Evolutionary conservation across 2,113 vertebrate genomes (phyloP).

Genomic region (Aspidoscelis tigris): DNA sequence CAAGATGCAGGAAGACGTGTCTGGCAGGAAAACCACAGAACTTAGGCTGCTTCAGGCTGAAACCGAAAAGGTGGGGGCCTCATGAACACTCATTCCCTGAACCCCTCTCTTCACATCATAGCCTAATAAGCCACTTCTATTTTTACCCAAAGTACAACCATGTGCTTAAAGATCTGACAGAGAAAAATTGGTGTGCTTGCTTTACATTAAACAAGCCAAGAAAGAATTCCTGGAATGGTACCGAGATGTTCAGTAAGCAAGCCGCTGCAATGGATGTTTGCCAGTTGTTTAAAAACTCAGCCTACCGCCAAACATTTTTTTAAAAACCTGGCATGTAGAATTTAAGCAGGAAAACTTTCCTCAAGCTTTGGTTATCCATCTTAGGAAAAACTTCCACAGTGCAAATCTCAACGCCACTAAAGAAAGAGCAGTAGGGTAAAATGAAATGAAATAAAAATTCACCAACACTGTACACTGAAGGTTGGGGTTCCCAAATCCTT

Average conservation of each 20-base stretch:
- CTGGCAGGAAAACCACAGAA: constrained; percentile 35
- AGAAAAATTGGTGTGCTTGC: constrained; percentile 1
- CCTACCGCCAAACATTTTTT: not conserved
- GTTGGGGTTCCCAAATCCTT: not conserved
- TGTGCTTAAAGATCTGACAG: constrained; percentile 2
- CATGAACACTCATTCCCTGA: not conserved
- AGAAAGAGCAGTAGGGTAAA: not conserved
- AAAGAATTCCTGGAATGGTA: constrained; percentile 21
- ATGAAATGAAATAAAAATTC: not conserved
- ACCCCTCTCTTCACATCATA: not conserved
- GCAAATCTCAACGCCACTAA: not conserved
- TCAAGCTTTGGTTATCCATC: not conserved
- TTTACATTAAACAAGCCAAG: constrained; percentile 21
- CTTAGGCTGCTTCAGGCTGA: not conserved
- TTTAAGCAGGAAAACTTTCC: not conserved
- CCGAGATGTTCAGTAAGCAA: constrained; percentile 15
- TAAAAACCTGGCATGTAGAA: not conserved
- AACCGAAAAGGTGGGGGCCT: not conserved
- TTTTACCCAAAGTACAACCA: constrained; percentile 16
- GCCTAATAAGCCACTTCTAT: constrained; percentile 30
- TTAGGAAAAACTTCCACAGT: not conserved
- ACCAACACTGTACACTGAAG: not conserved
- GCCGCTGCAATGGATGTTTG: not conserved
- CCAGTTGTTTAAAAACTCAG: not conserved
- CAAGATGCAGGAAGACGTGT: not conserved